phyloP scores from a whole-genome alignment of 2,888 invertebrate species.

The Drosophila parthenogenetica region DNA sequence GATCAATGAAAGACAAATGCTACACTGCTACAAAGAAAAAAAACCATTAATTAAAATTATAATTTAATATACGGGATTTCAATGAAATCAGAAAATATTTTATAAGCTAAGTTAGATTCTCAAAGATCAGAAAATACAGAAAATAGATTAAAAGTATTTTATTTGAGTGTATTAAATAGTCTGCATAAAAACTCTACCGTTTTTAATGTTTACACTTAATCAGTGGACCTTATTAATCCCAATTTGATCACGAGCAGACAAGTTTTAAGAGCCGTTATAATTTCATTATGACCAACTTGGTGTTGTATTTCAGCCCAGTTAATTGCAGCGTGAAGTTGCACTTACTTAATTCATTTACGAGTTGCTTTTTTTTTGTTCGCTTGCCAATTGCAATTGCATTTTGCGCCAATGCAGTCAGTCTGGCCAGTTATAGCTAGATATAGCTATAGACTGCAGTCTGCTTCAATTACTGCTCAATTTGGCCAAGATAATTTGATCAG shows the following conservation, averaged over 20 bases:
- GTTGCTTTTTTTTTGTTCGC: neutral
- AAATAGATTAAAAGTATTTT: too few relatives aligned
- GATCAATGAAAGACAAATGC: conserved; percentile 16
- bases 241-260: conserved; percentile 2
- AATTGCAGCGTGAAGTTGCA: conserved; percentile 68
- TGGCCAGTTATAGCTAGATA: conserved; percentile 5
- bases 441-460: conserved; percentile 14
- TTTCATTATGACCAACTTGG: neutral
- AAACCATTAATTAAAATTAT: too few relatives aligned
- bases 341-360: conserved; percentile 7
- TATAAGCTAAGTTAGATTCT: too few relatives aligned
- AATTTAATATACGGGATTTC: too few relatives aligned
- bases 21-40: too few relatives aligned
- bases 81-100: too few relatives aligned
- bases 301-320: conserved; percentile 35
- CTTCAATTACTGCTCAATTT: conserved; percentile 29
- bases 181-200: too few relatives aligned
- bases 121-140: too few relatives aligned
- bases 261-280: conserved; percentile 14
- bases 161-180: too few relatives aligned
- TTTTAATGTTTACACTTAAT: too few relatives aligned
- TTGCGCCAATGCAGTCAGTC: conserved; percentile 33
- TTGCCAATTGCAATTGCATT: conserved; percentile 38
- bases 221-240: too few relatives aligned
- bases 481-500: conserved; percentile 66